These are phyloP conservation scores for Acanthoscelides obtectus DNA, from an alignment of 2,888 invertebrate species.

Conservation along the genomic window DNA sequence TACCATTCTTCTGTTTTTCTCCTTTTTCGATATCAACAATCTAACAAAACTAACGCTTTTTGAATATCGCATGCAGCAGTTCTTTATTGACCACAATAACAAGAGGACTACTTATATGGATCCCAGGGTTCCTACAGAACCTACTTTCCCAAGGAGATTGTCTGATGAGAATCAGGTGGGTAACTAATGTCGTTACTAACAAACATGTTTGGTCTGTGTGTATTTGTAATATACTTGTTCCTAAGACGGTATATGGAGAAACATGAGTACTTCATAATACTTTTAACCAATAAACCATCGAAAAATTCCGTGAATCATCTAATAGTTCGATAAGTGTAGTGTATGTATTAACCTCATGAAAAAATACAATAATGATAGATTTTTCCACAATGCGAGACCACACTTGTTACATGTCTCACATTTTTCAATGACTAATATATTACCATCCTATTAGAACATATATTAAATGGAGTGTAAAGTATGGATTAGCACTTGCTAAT, in stretches of 20 bases:
- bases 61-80: constrained; percentile 52
- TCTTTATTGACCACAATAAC: constrained; percentile 94
- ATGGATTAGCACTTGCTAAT: background rate
- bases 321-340: background rate
- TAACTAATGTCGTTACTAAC: constrained; percentile 2
- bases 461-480: background rate
- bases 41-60: constrained; percentile 13
- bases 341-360: background rate
- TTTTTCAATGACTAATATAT: background rate
- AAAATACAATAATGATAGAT: background rate
- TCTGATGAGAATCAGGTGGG: constrained; percentile 37
- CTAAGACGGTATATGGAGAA: too few relatives aligned
- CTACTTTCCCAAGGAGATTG: constrained; percentile 50
- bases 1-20: too few relatives aligned
- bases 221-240: too few relatives aligned
- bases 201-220: too few relatives aligned
- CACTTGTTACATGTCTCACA: background rate
- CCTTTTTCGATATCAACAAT: too few relatives aligned
- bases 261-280: too few relatives aligned
- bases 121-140: constrained; percentile 87
- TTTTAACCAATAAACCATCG: too few relatives aligned
- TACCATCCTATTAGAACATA: background rate
- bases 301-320: background rate
- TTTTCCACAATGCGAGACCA: background rate
- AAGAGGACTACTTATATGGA: constrained; percentile 96